These are phyloP conservation scores for Trissolcus brochymenae DNA, from an alignment of 2,888 invertebrate genomes.

Conservation along the genomic window DNA sequence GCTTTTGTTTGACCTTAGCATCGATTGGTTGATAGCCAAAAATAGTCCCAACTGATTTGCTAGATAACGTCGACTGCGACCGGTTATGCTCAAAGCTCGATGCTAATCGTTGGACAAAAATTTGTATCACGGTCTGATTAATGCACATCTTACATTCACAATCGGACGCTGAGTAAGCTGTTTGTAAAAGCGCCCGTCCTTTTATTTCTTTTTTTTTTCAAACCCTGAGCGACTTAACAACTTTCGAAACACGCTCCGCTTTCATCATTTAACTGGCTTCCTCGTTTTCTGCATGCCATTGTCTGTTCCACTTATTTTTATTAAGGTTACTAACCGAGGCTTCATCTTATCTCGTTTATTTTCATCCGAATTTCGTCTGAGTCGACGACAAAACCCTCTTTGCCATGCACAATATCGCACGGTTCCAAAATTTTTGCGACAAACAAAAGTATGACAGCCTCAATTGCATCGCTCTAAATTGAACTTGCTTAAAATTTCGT, in stretches of 20 bases:
- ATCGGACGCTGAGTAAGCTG: slow-evolving; percentile 49
- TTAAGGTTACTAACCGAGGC: slow-evolving; percentile 46
- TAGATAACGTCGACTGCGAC: slow-evolving; percentile 62
- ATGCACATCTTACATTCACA: slow-evolving; percentile 25
- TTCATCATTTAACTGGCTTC: slow-evolving; percentile 52
- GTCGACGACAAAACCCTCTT: too few relatives aligned
- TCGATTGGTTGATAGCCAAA: slow-evolving; percentile 74
- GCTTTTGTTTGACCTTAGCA: slow-evolving; percentile 72
- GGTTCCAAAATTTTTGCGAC: background rate
- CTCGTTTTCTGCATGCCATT: slow-evolving; percentile 26
- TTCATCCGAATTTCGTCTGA: slow-evolving; percentile 7
- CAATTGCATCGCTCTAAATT: too few relatives aligned
- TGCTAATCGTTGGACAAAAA: too few relatives aligned
- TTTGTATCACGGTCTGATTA: slow-evolving; percentile 4
- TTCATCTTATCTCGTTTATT: slow-evolving; percentile 40
- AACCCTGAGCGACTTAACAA: slow-evolving; percentile 31
- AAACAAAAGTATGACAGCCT: background rate
- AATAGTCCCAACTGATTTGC: slow-evolving; percentile 67
- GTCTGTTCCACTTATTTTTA: slow-evolving; percentile 48
- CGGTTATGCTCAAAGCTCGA: slow-evolving; percentile 5
- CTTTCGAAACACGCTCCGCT: slow-evolving; percentile 48
- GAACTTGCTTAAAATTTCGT: too few relatives aligned
- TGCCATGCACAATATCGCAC: too few relatives aligned
- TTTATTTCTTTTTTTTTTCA: slow-evolving; percentile 22
- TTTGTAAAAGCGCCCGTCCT: slow-evolving; percentile 33